phyloP scores from a whole-genome alignment of 1,140 invertebrate species.

The Zaprionus inermis region DNA sequence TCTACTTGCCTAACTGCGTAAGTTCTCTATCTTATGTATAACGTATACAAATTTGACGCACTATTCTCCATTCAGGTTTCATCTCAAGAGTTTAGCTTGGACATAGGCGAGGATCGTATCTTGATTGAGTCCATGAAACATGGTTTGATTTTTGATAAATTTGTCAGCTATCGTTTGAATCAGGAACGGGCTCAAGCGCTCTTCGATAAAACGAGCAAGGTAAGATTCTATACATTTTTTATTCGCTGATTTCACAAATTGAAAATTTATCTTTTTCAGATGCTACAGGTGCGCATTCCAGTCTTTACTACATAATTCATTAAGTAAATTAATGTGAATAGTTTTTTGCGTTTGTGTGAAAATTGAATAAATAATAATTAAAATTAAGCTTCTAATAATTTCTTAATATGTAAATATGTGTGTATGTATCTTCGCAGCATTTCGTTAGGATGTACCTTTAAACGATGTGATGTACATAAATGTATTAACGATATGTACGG shows the following conservation, averaged over 20 bases:
- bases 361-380: conserved; percentile 10
- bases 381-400: no score
- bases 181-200: conserved; percentile 86
- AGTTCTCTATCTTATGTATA: conserved; percentile 22
- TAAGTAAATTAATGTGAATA: background rate
- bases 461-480: no score
- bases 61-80: conserved; percentile 85
- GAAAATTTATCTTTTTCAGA: conserved; percentile 52
- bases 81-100: conserved; percentile 86
- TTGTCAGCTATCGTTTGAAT: conserved; percentile 87
- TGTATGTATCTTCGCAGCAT: no score
- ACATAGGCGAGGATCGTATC: conserved; percentile 90
- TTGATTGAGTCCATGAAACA: conserved; percentile 86
- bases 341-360: background rate
- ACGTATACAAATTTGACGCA: background rate
- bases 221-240: conserved; percentile 4
- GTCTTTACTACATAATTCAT: conserved; percentile 33
- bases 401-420: no score
- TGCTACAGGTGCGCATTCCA: conserved; percentile 77
- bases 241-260: background rate
- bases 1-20: conserved; percentile 85
- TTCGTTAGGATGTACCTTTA: no score
- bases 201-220: conserved; percentile 86
- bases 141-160: conserved; percentile 88
- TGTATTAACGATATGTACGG: no score